Base-by-base conservation (phyloP, 2,888 invertebrate species). In the Hypolimnas misippus region DNA sequence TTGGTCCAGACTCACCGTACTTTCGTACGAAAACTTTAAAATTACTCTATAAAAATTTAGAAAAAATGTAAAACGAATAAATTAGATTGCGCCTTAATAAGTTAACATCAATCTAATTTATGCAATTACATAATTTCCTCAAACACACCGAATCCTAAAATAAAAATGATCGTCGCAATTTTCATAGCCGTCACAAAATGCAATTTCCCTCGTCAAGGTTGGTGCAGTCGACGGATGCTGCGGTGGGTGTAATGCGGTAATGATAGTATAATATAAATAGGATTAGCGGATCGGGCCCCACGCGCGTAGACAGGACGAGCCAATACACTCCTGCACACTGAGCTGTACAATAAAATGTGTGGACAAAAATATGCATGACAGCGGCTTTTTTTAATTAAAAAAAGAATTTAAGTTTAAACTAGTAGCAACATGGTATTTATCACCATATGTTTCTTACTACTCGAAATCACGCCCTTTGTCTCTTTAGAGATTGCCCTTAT, bases 261-360 rank as follows among this genome's bases (percentile, higher is more conserved):
- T 85, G 81, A 74, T 81, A 75, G 83, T 80, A 83, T 86, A 85
- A 83, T 83, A 86, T 83, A 86, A 90, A 90, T 87, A 84, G 84
- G 84, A 90, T 90, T 89, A 90, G 80, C 72, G 80, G 77, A 79
- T 78, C 78, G 79, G 83, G 85, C 90, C 91, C 91, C 91, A 89
- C 91, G 90, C 89, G 84, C 81, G 82, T 75, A 85, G 87, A 87
- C 89, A 88, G 91, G 91, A 91, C 84, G 89, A 73, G 75, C 82
- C 83, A 86, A 86, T 87, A 85, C 84, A 76, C 75, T 70, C 31
- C 35, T 49, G 63, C 63, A 59, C 62, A 33, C 54, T 62, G 60
- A 31, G 42, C 67, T 33, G 16, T 19, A 29, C n/a, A 38, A 31
- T 38, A 33, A 53, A 33, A n/a, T n/a, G 16, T 51, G 40, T 19